Conservation (phyloP, 2,797 vertebrate species). For the Coendou prehensilis region DNA sequence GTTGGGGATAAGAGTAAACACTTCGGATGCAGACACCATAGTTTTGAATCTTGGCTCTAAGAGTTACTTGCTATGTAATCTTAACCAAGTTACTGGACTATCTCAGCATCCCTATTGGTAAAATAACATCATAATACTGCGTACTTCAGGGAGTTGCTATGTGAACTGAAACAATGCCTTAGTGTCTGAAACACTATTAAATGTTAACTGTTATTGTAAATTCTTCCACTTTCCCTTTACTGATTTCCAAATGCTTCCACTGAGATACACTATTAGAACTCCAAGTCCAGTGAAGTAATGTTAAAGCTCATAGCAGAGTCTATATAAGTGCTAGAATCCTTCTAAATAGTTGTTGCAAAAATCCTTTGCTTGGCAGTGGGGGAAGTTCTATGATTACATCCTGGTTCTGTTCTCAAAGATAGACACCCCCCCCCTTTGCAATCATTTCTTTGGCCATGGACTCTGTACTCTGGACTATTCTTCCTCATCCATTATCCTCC, state of each 20-base stretch:
- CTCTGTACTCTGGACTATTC: neutral
- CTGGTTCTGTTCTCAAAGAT: constrained; percentile 26
- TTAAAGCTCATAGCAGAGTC: neutral
- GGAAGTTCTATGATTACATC: neutral
- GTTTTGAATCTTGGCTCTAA: neutral
- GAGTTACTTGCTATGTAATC: neutral
- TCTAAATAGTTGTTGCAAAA: neutral
- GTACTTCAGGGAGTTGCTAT: neutral
- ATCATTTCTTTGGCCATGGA: constrained; percentile 38
- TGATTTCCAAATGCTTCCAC: constrained; percentile 44
- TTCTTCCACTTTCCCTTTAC: constrained; percentile 4
- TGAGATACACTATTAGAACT: constrained; percentile 14
- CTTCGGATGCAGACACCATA: neutral
- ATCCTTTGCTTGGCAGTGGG: neutral
- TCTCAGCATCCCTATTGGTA: neutral
- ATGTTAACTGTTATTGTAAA: constrained; percentile 23
- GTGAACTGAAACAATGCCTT: neutral
- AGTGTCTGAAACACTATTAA: neutral
- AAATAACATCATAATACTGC: constrained; percentile 12
- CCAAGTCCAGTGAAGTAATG: constrained; percentile 48
- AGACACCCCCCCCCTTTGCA: neutral
- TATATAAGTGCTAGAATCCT: constrained; percentile 26
- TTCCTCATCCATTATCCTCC: neutral
- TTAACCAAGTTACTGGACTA: constrained; percentile 4
- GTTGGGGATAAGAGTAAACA: neutral